Base-by-base conservation (phyloP, 2,888 invertebrate species). In the Eupithecia dodoneata region DNA sequence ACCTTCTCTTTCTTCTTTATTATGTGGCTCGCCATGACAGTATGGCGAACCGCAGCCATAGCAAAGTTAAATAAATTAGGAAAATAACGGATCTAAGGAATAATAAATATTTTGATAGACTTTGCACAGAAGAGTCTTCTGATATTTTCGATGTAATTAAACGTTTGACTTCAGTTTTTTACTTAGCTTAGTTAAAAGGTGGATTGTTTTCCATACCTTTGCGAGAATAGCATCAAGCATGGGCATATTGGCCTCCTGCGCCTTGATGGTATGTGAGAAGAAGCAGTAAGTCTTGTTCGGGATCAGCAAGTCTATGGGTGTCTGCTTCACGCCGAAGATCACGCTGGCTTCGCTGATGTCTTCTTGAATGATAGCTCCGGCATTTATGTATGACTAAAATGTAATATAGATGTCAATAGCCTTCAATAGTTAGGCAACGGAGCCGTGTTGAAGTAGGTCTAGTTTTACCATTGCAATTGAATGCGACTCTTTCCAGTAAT, bases 221-320 rank as follows among this genome's bases (percentile, higher is more conserved):
- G 99, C 99, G 74, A 99, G 92, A 81, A 99, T 97, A 5, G 99
- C 98, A 91, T 99, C 99, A 82, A 99, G 92, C 85, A 99, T 96
- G 0, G 99, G 97, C 99, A 99, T 99, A 90, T 99, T 99, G 65
- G 97, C 97, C 88, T 99, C 99, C 92, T 99, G 99, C 0, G 99
- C 99, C 92, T 99, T 99, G 85, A 99, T 99, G 0, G 99, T 99
- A 91, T 99, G 99, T 0, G 99, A 99, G 93, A 99, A 99, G 92
- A 99, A 98, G 86, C 99, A 99, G 89, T 99, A 99, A 0, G 99
- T 99, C 93, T 99, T 99, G 88, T 99, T 97, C 0, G 99, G 99
- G 79, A 99, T 97, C 12, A 99, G 96, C 65, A 98, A 96, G 87
- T 99, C 99, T 10, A 98, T 96, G 0, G 99, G 99, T 0, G 98